Evolutionary conservation across 2,113 vertebrate genomes (phyloP).

Genomic region (rat (Rattus norvegicus)): DNA sequence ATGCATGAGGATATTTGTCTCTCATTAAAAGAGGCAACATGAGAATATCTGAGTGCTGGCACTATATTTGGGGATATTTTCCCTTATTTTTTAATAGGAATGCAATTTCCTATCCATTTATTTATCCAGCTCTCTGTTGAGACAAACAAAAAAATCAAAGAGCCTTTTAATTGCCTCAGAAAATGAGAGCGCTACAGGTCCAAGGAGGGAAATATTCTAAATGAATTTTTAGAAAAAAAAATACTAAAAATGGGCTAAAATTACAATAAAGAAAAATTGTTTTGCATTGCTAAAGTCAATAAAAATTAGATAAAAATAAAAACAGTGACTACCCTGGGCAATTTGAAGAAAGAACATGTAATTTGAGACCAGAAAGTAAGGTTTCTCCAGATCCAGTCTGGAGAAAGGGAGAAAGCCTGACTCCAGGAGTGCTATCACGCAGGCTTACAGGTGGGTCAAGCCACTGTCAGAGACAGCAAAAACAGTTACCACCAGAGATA

Average conservation of each 20-base stretch:
- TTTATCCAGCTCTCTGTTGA: not conserved
- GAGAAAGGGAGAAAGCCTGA: too few relatives aligned
- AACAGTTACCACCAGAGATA: too few relatives aligned
- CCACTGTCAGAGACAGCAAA: too few relatives aligned
- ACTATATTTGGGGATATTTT: not conserved
- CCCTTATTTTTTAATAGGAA: not conserved
- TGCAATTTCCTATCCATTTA: not conserved
- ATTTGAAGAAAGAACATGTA: not conserved
- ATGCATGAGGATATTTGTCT: not conserved
- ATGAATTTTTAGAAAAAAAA: conserved; percentile 1
- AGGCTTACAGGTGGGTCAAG: too few relatives aligned
- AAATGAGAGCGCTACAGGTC: not conserved
- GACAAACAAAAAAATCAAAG: not conserved
- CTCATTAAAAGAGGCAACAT: not conserved
- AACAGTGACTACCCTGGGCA: not conserved
- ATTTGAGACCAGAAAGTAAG: not conserved
- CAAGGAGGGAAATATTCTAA: not conserved
- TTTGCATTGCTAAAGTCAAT: conserved; percentile 13
- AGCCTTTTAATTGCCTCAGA: not conserved
- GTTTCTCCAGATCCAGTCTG: too few relatives aligned
- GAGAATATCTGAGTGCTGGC: not conserved
- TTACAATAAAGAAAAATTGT: conserved; percentile 6
- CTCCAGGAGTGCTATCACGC: too few relatives aligned
- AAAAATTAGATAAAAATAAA: not conserved
- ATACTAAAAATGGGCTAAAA: not conserved